Evolutionary conservation across 2,113 vertebrate species (phyloP), one percentile per base, ranked within the genome.

Genomic region (Vulpes lagopus): DNA sequence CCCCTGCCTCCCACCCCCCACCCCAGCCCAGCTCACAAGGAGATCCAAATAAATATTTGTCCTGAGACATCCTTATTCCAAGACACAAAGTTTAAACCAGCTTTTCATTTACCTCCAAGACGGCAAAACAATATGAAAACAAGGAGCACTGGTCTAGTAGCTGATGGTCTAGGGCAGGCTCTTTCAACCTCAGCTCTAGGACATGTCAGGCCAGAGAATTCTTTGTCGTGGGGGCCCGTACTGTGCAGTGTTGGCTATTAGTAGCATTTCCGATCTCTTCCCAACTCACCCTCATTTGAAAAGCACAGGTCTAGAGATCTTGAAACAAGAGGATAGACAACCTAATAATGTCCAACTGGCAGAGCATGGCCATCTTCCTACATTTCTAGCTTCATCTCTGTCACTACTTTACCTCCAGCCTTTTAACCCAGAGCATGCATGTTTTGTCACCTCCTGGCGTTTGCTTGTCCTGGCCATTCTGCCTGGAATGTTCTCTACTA

Each of bases 11-110:
- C 43, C 74, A 55, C 38, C 51, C 30, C 22, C 51, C 14, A 19
- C 22, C 9, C 55, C 30, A 43, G 59, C 71, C n/a, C 73, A 25
- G 85, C 95, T 95, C 55, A 11, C 57, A 91, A 95, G 81, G 43
- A 94, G 95, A 92, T 84, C 51, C 86, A 81, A 94, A 95, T 64
- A 96, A 95, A 94, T 74, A 93, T 80, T 96, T 92, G 59, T 96
- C 62, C 23, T 3, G 62, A 89, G 88, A 96, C 93, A 59, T 76
- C 74, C 59, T 30, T 64, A 55, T 95, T 92, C 60, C 3, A 69
- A 51, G 53, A 55, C 32, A 43, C 25, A 7, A 55, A 55, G 83
- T 90, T 65, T 15, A 23, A 64, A 38, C 8, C 12, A 16, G 81
- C 53, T 87, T 93, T 76, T 65, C 74, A 5, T 78, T 43, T 65